Base-by-base conservation (phyloP, 2,888 invertebrate species). In the Rotaria socialis region DNA sequence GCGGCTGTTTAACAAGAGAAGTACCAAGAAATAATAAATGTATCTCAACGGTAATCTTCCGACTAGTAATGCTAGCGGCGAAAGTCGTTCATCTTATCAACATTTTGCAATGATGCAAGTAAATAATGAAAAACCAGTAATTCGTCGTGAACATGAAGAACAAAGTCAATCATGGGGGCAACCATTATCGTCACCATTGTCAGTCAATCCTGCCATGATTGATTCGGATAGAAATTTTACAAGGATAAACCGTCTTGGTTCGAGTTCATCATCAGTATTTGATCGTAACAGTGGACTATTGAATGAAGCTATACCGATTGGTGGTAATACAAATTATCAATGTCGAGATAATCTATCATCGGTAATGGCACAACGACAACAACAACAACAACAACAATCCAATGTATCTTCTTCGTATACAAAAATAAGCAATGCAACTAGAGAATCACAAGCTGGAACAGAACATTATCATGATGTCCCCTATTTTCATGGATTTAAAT, bases 51-150 rank as follows among this genome's bases (percentile, higher is more conserved):
- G 27, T 67, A 67, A 67, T 19, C 67, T 41, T 67, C 67, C 35
- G 35, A 35, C 67, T 24, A 35, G 35, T 19, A 22, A 3, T 22
- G 5, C 6, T 6, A 67, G 67, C n/a, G 80, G 80, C 47, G 80
- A 80, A 80, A 47, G 80, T 47, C 80, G n/a, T 80, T 80, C 80
- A 43, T 80, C 80, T 0, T 22, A 47, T 80, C 47, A 43, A 47
- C 24, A 47, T 80, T 80, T 47, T 80, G 47, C 80, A 47, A 80
- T 80, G 80, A 0, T 24, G n/a, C 80, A 80, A 80, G 47, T 47
- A 2, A 80, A 80, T 80, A 80, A 80, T 47, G 80, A 80, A 80
- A 80, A 80, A 47, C 80, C 80, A 47, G n/a, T 80, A 24, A 14
- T 80, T n/a, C 47, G 24, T 8, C 24, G 47, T 47, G 80, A 80